Evolutionary conservation across 2,888 invertebrate species (phyloP), one percentile per base, ranked within the genome.

Genomic region (Drosophila niveifrons): DNA sequence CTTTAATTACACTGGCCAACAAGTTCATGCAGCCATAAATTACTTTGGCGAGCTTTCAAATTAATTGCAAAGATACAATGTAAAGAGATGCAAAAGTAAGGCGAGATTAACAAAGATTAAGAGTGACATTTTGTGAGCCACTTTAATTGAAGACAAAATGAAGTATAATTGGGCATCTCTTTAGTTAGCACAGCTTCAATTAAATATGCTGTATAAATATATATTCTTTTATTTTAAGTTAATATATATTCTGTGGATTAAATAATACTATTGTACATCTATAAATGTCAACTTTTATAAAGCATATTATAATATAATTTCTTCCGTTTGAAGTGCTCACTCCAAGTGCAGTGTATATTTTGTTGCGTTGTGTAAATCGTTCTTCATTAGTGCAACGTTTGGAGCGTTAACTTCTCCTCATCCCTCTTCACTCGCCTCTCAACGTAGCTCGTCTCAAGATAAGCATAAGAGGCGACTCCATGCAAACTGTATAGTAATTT

Each of bases 1-100:
- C 50, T 72, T 65, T 63, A 79, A 72, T 78, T 67, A 66, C 74
- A 66, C 63, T 52, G 4, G 1, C 0, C 48, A 56, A 36, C 51
- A 57, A 52, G 18, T 4, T 41, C 13, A 48, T 15, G 46, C 39
- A 13, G 23, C 1, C 10, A 28, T 9, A 43, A 13, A 53, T 15
- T 18, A 36, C 23, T 36, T 10, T 13, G 2, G 11, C 9, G 1
- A 13, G n/a, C 8, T 47, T 2, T 9, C n/a, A 47, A 28, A 28
- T 7, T 47, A 23, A 28, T 28, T 8, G 0, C 2, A 13, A 28
- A 15, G 15, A 31, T 31, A 31, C 31, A 31, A 31, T 8, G 8
- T 8, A 31, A 31, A 9, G 8, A 9, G 8, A 31, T 31, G 7
- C 31, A 10, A 8, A 23, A 23, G 23, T 23, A 6, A 23, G 23